Evolutionary conservation across 1,140 invertebrate genomes (phyloP).

Genomic region (Papilio polytes): DNA sequence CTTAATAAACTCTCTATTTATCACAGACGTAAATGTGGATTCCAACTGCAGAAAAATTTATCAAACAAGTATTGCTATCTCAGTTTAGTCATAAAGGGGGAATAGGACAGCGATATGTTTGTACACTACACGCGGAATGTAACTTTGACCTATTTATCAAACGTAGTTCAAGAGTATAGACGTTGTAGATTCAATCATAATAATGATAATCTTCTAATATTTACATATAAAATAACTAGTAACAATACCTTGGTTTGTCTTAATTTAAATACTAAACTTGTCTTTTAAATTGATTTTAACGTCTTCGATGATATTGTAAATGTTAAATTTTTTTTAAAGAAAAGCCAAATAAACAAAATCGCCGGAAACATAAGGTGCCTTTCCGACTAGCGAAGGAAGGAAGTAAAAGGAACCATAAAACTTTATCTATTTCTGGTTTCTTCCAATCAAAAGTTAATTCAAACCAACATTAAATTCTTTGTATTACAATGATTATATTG

Average conservation of each 20-base stretch:
- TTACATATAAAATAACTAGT: neutral
- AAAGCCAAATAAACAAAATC: too few relatives aligned
- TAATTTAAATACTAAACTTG: too few relatives aligned
- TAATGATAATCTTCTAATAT: constrained; percentile 45
- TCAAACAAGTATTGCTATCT: neutral
- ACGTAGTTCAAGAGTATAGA: neutral
- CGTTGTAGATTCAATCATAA: neutral
- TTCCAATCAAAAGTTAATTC: too few relatives aligned
- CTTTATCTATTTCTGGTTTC: too few relatives aligned
- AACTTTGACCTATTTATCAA: constrained; percentile 22
- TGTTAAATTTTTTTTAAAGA: too few relatives aligned
- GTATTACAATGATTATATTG: neutral
- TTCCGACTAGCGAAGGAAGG: too few relatives aligned
- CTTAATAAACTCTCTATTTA: neutral
- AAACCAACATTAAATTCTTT: too few relatives aligned
- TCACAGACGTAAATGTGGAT: neutral
- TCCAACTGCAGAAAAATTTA: too few relatives aligned
- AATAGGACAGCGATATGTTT: neutral
- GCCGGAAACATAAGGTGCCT: too few relatives aligned
- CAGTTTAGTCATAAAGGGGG: neutral
- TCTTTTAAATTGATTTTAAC: too few relatives aligned
- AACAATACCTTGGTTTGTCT: neutral
- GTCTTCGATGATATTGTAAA: too few relatives aligned
- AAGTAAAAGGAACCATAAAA: too few relatives aligned
- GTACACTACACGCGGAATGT: neutral